A percentile compares a stretch with the other conserved stretches of the same genome.
Evolutionary conservation across 2,113 vertebrate genomes (phyloP).

Genomic region (Chaetodon trifascialis): DNA sequence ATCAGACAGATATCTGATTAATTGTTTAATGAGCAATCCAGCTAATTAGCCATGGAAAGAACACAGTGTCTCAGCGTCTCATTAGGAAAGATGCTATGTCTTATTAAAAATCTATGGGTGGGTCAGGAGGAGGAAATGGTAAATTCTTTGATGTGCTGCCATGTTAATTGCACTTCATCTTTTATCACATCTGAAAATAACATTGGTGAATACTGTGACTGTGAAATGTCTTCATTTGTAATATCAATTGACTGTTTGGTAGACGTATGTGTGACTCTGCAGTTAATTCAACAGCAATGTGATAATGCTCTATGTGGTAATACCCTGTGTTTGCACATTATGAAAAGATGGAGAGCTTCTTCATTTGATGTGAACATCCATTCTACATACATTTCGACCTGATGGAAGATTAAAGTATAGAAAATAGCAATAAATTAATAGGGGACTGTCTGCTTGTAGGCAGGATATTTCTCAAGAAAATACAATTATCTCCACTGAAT

Average conservation of each 20-base stretch:
- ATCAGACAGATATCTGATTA: slow-evolving; percentile 44
- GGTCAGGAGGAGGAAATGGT: slow-evolving; percentile 14
- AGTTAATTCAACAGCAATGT: neutral
- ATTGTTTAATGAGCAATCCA: slow-evolving; percentile 50
- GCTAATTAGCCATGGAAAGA: slow-evolving; percentile 57
- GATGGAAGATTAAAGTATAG: neutral
- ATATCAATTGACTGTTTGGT: neutral
- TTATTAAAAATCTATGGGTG: slow-evolving; percentile 34
- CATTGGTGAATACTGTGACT: neutral
- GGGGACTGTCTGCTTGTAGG: slow-evolving; percentile 25
- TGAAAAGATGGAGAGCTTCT: neutral
- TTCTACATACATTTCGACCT: slow-evolving; percentile 1
- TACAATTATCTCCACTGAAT: slow-evolving; percentile 53
- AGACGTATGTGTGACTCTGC: neutral
- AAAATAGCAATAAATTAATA: slow-evolving; percentile 26
- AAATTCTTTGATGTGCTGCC: slow-evolving; percentile 3
- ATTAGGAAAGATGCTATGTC: slow-evolving; percentile 46
- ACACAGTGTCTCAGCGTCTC: slow-evolving; percentile 25
- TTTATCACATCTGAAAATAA: slow-evolving; percentile 10
- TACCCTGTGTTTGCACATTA: neutral
- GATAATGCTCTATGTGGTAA: neutral
- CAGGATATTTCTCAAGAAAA: slow-evolving; percentile 48
- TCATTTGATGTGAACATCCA: neutral
- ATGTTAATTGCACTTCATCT: slow-evolving; percentile 5
- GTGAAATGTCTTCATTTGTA: neutral